Base-by-base conservation (phyloP, 2,888 invertebrate species). In the Trisateles emortualis region DNA sequence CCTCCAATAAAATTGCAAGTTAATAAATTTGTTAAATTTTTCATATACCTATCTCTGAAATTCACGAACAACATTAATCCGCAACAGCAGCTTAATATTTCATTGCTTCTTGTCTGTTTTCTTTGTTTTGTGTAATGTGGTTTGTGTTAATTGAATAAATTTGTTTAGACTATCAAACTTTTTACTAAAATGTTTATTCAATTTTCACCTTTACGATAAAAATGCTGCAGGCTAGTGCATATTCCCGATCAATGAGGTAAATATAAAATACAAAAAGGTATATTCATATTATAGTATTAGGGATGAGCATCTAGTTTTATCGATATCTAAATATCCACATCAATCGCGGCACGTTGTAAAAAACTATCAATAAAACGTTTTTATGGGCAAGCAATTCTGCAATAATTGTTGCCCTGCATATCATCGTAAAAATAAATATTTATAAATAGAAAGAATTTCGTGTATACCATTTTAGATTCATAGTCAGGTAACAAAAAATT, bases 161-260 rank as follows among this genome's bases (percentile, higher is more conserved):
- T 38, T 17, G 22, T 22, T 19, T 19, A 9, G 10, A 6, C n/a
- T 13, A 22, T 9, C 22, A 35, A 26, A 41, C 41, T 52, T 30
- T 24, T 17, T 14, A n/a, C 14, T 47, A 32, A 11, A 40, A 40
- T 48, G 33, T 41, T 16, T 45, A 24, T 43, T 10, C 5, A 32
- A 29, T 24, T 17, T 41, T 40, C 40, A 41, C 38, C 17, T 39
- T 19, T 39, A 39, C 24, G 13, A 22, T 35, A 2, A 16, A 33
- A 16, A 16, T 16, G 10, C 17, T 19, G 19, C n/a, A n/a, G n/a
- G n/a, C n/a, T n/a, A n/a, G 19, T 8, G 19, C 5, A 19, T 38
- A 19, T 38, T 38, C n/a, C 38, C 19, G 38, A 38, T 19, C 17
- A 13, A 22, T 39, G 19, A 19, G 22, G n/a, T 39, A 10, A 10